Conservation (phyloP, 2,888 invertebrate genomes). For the Eristalinus sepulchralis region DNA sequence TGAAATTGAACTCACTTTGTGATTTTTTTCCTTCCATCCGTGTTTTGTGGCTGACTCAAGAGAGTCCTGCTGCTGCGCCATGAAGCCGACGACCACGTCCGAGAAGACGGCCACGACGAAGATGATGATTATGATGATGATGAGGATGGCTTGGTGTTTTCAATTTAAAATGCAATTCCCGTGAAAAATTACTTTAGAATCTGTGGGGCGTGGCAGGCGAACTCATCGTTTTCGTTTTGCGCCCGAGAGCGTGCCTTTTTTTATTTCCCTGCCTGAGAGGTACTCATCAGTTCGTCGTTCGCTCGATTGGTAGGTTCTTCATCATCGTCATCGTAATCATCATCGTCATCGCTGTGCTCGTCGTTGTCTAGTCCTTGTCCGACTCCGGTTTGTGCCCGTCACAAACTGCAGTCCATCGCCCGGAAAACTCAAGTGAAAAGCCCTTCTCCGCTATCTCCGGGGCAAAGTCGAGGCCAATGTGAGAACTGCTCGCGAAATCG, state of each 20-base stretch:
- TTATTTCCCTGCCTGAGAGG: conserved; percentile 49
- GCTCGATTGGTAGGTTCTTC: conserved; percentile 71
- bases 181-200: conserved; percentile 76
- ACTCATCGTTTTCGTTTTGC: conserved; percentile 70
- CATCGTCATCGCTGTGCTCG: not conserved
- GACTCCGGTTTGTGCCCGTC: conserved; percentile 36
- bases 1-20: conserved; percentile 52
- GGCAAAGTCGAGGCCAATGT: conserved; percentile 55
- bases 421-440: conserved; percentile 68
- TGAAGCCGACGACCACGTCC: not conserved
- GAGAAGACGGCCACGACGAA: conserved; percentile 6
- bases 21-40: not conserved
- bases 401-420: conserved; percentile 34
- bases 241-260: conserved; percentile 28
- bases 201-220: conserved; percentile 75
- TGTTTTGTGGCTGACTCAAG: not conserved
- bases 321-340: conserved; percentile 62
- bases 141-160: conserved; percentile 73
- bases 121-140: conserved; percentile 62
- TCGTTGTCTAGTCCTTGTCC: conserved; percentile 34
- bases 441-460: conserved; percentile 51
- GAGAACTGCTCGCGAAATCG: conserved; percentile 44
- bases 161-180: conserved; percentile 77
- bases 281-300: conserved; percentile 65
- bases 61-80: conserved; percentile 1